A percentile compares a stretch with the other conserved stretches of the same genome.
These are phyloP conservation scores for Stenopsyche tienmushanensis DNA, from an alignment of 1,140 invertebrate species.

Conservation along the genomic window DNA sequence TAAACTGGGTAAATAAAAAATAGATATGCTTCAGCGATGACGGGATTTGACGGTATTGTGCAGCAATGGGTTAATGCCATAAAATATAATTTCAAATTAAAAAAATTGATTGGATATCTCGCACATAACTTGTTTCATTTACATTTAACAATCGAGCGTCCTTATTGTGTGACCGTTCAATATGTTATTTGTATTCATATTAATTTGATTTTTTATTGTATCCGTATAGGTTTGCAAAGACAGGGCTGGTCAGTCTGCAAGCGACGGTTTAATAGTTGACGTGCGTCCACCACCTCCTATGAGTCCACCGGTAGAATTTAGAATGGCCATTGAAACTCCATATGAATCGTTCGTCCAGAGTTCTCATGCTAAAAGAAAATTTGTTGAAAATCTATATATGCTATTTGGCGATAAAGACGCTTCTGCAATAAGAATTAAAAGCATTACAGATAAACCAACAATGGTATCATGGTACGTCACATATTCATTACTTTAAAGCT, in stretches of 20 bases:
- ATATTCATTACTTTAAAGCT: not conserved
- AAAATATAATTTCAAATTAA: not conserved
- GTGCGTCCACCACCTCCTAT: slow-evolving; percentile 61
- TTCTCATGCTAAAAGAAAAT: slow-evolving; percentile 68
- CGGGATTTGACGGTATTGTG: too few species aligned
- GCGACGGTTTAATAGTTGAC: slow-evolving; percentile 77
- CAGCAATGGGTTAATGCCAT: too few species aligned
- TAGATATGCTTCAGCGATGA: too few species aligned
- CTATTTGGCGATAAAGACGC: slow-evolving; percentile 76
- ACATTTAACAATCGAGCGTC: too few species aligned
- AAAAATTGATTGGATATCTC: too few species aligned
- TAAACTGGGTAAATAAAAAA: too few species aligned
- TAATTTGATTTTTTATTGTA: too few species aligned
- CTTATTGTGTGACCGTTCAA: too few species aligned
- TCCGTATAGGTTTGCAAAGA: slow-evolving; percentile 66
- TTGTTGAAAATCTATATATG: slow-evolving; percentile 74
- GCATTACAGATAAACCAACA: slow-evolving; percentile 61
- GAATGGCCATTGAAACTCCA: slow-evolving; percentile 73
- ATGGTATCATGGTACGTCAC: slow-evolving; percentile 69
- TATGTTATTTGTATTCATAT: not conserved
- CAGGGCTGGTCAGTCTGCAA: slow-evolving; percentile 66
- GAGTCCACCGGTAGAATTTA: slow-evolving; percentile 64
- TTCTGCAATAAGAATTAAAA: slow-evolving; percentile 68
- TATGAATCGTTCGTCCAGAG: slow-evolving; percentile 72
- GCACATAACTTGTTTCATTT: too few species aligned